Conservation (phyloP, 2,113 vertebrate genomes). For the Anhinga anhinga region DNA sequence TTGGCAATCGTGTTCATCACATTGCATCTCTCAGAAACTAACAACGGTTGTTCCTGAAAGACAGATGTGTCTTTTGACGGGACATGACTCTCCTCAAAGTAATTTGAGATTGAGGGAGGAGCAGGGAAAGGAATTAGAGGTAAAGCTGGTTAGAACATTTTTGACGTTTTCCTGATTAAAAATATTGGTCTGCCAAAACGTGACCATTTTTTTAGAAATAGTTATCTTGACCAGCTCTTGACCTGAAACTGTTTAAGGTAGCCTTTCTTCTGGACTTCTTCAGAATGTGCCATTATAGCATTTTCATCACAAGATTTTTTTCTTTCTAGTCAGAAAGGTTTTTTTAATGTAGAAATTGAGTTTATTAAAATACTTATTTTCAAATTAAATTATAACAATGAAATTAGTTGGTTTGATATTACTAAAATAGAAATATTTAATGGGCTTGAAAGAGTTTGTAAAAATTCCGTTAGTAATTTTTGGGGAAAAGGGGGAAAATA, state of each 20-base stretch:
- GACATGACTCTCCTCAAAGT: background rate
- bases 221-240: background rate
- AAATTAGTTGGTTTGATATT: background rate
- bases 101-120: background rate
- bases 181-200: background rate
- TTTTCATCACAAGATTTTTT: background rate
- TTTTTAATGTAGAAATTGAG: background rate
- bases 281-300: background rate
- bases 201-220: background rate
- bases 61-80: background rate
- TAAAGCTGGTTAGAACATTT: background rate
- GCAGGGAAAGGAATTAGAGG: background rate
- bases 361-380: background rate
- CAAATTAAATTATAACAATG: background rate
- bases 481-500: background rate
- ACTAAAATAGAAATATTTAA: background rate
- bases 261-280: background rate
- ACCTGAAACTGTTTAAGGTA: background rate
- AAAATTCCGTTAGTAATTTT: background rate
- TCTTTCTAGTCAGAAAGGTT: background rate
- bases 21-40: fast-evolving
- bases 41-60: background rate
- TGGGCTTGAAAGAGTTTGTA: background rate
- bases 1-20: background rate
- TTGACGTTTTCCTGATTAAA: background rate